These are phyloP conservation scores for Oenanthe melanoleuca DNA, from an alignment of 2,113 vertebrate species.

Conservation along the genomic window DNA sequence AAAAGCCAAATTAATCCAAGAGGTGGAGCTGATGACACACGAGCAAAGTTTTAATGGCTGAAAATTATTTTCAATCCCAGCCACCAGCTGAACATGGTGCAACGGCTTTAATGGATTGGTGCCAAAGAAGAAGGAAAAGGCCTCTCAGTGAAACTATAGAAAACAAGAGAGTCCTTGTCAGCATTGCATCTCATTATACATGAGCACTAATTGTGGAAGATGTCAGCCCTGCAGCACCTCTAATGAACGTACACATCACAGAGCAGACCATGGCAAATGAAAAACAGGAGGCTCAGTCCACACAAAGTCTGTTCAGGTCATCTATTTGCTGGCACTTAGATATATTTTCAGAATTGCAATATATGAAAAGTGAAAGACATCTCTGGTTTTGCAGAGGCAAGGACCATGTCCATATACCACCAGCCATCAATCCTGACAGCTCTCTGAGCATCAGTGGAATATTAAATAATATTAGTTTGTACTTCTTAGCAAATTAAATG, in stretches of 20 bases:
- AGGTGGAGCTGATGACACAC: background rate
- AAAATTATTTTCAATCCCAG: background rate
- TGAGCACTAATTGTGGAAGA: background rate
- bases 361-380: background rate
- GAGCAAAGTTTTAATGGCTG: background rate
- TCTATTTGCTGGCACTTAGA: background rate
- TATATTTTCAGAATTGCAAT: background rate
- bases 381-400: background rate
- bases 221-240: background rate
- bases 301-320: background rate
- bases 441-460: background rate
- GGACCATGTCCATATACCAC: accelerated
- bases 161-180: constrained; percentile 47
- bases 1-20: constrained; percentile 7
- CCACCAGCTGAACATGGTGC: background rate
- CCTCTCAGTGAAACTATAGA: constrained; percentile 7
- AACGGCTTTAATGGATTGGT: background rate
- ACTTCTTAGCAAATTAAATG: background rate
- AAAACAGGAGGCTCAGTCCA: background rate
- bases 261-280: background rate
- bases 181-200: background rate
- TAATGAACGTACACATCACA: background rate
- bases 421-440: background rate
- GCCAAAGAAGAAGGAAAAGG: constrained; percentile 8
- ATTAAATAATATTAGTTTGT: background rate